Conservation (phyloP, 2,113 vertebrate genomes). For the Dinomys branickii region DNA sequence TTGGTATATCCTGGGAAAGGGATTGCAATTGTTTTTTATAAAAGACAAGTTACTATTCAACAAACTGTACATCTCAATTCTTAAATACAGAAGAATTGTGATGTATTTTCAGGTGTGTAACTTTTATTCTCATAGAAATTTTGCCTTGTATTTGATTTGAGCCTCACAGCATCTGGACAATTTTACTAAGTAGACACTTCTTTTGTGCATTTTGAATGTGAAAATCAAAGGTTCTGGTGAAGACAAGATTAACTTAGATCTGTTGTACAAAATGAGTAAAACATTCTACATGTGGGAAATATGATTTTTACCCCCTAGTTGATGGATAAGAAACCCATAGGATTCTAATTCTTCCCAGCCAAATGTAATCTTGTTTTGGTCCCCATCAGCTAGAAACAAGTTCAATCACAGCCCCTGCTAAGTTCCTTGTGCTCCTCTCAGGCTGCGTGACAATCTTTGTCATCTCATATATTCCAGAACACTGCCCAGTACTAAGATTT, state of each 20-base stretch:
- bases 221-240: not conserved
- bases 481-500: not conserved
- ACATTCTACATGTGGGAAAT: not conserved
- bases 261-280: not conserved
- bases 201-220: not conserved
- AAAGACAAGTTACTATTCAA: not conserved
- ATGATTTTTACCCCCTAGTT: too few species aligned
- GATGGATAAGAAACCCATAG: not conserved
- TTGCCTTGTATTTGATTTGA: not conserved
- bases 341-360: not conserved
- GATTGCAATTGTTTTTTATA: not conserved
- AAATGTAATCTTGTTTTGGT: not conserved
- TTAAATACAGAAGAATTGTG: not conserved
- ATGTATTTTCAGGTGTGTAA: not conserved
- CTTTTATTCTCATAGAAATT: not conserved
- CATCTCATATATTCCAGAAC: not conserved
- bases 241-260: not conserved
- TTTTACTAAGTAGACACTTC: not conserved
- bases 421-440: not conserved
- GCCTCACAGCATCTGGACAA: rapidly evolving
- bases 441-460: not conserved
- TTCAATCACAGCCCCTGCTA: not conserved
- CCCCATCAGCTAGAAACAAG: not conserved
- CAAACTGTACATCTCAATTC: not conserved
- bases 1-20: not conserved